Evolutionary conservation across 2,113 vertebrate genomes (phyloP).

Genomic region (Romanogobio albipinnatus): DNA sequence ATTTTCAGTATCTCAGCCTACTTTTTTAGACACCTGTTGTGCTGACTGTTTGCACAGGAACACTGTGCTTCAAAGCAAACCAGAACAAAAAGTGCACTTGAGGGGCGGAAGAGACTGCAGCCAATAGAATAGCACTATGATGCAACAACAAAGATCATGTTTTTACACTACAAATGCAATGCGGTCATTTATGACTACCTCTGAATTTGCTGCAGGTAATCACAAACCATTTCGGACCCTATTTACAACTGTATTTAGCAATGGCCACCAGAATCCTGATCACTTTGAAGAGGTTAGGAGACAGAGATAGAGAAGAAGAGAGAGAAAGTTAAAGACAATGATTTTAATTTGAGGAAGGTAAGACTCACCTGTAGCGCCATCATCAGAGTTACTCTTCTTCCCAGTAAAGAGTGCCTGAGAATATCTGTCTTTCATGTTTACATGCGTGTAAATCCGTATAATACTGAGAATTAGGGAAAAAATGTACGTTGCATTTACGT

Average conservation of each 20-base stretch:
- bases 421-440: background rate
- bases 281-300: background rate
- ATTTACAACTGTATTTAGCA: conserved; percentile 3
- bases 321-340: background rate
- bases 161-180: background rate
- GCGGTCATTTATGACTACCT: background rate
- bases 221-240: background rate
- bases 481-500: background rate
- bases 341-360: background rate
- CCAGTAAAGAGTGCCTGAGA: background rate
- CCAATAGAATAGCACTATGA: background rate
- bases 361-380: background rate
- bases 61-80: background rate
- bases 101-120: background rate
- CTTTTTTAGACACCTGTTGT: background rate
- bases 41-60: background rate
- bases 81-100: background rate
- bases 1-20: background rate
- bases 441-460: background rate
- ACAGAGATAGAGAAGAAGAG: background rate
- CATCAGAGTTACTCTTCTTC: background rate
- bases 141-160: background rate
- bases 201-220: background rate
- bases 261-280: background rate
- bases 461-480: conserved; percentile 15